A percentile compares a stretch with the other conserved stretches of the same genome.
These are phyloP conservation scores for Loris lydekkerianus DNA, from an alignment of 2,797 vertebrate genomes.

Conservation along the genomic window DNA sequence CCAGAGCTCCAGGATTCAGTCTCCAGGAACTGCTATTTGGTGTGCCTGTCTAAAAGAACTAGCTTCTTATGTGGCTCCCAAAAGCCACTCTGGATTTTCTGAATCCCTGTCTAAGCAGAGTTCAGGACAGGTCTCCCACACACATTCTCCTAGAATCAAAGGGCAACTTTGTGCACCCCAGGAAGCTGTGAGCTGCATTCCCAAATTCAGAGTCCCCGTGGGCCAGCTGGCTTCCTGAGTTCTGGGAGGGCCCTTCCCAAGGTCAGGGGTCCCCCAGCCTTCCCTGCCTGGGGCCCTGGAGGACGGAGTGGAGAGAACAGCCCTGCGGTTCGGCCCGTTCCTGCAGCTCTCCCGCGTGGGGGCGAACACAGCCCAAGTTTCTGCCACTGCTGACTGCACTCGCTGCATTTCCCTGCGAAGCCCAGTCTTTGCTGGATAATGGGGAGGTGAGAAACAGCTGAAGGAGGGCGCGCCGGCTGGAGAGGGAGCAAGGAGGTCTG, in stretches of 20 bases:
- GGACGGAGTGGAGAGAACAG: background rate
- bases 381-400: conserved; percentile 61
- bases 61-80: background rate
- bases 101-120: background rate
- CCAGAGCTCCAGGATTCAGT: background rate
- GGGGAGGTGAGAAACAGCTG: background rate
- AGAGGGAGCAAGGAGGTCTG: background rate
- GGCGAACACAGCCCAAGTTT: conserved; percentile 24
- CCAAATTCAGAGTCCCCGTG: background rate
- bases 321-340: conserved; percentile 16
- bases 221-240: background rate
- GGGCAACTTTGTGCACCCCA: background rate
- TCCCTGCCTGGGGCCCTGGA: background rate
- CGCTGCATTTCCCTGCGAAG: conserved; percentile 61
- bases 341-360: background rate
- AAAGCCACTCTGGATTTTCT: background rate
- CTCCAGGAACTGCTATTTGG: background rate
- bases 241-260: background rate
- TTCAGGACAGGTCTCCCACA: background rate
- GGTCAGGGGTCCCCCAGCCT: background rate
- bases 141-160: background rate
- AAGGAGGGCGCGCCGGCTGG: background rate
- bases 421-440: conserved; percentile 35
- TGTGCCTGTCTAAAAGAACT: background rate
- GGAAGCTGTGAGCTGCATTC: background rate